These are phyloP conservation scores for Aegypius monachus DNA, from an alignment of 2,113 vertebrate genomes.

Conservation along the genomic window DNA sequence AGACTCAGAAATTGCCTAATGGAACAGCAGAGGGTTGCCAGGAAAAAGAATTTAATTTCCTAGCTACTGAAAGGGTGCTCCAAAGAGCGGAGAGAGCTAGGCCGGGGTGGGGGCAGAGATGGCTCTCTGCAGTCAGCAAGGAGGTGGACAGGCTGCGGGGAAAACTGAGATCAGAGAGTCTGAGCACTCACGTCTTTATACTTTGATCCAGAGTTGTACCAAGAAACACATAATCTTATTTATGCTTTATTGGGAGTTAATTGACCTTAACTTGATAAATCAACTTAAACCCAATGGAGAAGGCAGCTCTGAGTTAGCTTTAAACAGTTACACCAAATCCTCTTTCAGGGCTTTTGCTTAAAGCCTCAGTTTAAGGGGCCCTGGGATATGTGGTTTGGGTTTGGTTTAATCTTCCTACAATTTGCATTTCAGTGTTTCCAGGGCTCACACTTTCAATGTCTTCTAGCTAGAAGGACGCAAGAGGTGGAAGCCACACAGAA, in stretches of 20 bases:
- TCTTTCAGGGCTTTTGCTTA: background rate
- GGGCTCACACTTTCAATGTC: accelerated
- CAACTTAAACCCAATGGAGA: background rate
- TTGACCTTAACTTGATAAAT: background rate
- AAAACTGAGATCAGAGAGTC: background rate
- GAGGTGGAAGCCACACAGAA: background rate
- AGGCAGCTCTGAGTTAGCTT: background rate
- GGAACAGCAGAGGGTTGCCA: background rate
- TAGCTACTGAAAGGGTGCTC: background rate
- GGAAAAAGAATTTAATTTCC: background rate
- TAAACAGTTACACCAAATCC: background rate
- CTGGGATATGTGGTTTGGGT: background rate
- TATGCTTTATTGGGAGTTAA: background rate
- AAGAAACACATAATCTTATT: background rate
- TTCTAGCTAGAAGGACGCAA: background rate
- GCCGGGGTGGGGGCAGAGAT: background rate
- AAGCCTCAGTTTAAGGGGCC: background rate
- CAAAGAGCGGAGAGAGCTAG: background rate
- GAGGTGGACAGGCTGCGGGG: background rate
- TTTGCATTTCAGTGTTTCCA: background rate
- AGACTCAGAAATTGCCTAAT: background rate
- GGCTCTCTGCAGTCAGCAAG: background rate
- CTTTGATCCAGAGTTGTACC: background rate
- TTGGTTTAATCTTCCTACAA: background rate
- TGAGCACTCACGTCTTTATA: accelerated